Evolutionary conservation across 1,140 invertebrate species (phyloP), one percentile per base, ranked within the genome.

Genomic region (Pseudobourletiella spinata): DNA sequence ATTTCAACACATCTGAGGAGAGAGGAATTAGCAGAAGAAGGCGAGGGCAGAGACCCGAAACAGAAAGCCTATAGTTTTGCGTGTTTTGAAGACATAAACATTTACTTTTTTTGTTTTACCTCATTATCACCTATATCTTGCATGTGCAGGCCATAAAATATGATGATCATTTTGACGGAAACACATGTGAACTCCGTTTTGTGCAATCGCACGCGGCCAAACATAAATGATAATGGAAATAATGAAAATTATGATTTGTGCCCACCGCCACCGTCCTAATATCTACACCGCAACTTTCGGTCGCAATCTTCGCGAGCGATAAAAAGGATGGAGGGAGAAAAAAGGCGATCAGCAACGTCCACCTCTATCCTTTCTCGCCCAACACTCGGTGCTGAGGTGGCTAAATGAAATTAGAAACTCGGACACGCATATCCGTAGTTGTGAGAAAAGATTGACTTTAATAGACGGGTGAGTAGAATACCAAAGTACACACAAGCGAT

Each of bases 1-100:
- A n/a, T n/a, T n/a, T n/a, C n/a, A n/a, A n/a, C n/a, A n/a, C n/a
- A n/a, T n/a, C n/a, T n/a, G n/a, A n/a, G n/a, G n/a, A n/a, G n/a
- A n/a, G n/a, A n/a, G n/a, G n/a, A n/a, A n/a, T n/a, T n/a, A n/a
- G n/a, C n/a, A n/a, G n/a, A n/a, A n/a, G n/a, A n/a, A n/a, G n/a
- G n/a, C n/a, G n/a, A n/a, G n/a, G n/a, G n/a, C n/a, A n/a, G n/a
- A n/a, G n/a, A n/a, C n/a, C n/a, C n/a, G n/a, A n/a, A n/a, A 39
- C 32, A 39, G 15, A 44, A 57, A 57, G 42, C 51, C 51, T 50
- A 59, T 59, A 46, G 28, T 30, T 59, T 59, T 28, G 57, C 57
- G 57, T 59, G 57, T 50, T 59, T 59, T 28, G 46, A 46, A 14
- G 39, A 46, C 48, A 59, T 59, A 59, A 59, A 46, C 51, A 46